phyloP scores from a whole-genome alignment of 2,888 invertebrate species.

The Orthonevra nobilis region DNA sequence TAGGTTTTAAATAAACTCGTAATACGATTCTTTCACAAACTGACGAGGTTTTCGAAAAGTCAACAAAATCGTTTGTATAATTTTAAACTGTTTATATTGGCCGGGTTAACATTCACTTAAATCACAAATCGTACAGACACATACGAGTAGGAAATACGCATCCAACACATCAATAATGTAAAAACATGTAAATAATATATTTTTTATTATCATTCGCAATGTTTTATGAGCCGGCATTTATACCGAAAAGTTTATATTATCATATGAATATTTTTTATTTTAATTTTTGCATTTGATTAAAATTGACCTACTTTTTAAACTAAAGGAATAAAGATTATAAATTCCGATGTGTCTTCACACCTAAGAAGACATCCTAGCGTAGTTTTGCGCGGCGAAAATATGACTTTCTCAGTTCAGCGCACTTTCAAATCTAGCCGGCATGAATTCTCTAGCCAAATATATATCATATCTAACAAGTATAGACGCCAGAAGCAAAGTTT shows the following conservation, averaged over 20 bases:
- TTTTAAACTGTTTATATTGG: slow-evolving; percentile 24
- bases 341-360: neutral
- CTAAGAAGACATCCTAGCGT: slow-evolving; percentile 3
- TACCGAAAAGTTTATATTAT: too few species aligned
- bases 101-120: slow-evolving; percentile 5
- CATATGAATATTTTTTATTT: too few species aligned
- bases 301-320: slow-evolving; percentile 17
- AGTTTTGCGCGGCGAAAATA: slow-evolving; percentile 13
- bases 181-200: neutral
- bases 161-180: neutral
- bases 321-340: slow-evolving; percentile 1
- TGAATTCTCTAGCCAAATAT: slow-evolving; percentile 15
- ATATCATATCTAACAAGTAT: too few species aligned
- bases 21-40: too few species aligned
- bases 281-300: too few species aligned
- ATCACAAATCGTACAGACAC: neutral
- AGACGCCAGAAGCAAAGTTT: slow-evolving; percentile 42
- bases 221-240: slow-evolving; percentile 1
- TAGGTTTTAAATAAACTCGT: too few species aligned
- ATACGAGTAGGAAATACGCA: neutral
- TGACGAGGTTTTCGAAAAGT: too few species aligned
- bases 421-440: slow-evolving; percentile 59
- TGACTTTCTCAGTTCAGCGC: slow-evolving; percentile 57
- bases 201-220: neutral
- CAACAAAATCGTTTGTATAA: too few species aligned